These are phyloP conservation scores for Hemiprocne comata DNA, from an alignment of 2,113 vertebrate genomes.

Conservation along the genomic window DNA sequence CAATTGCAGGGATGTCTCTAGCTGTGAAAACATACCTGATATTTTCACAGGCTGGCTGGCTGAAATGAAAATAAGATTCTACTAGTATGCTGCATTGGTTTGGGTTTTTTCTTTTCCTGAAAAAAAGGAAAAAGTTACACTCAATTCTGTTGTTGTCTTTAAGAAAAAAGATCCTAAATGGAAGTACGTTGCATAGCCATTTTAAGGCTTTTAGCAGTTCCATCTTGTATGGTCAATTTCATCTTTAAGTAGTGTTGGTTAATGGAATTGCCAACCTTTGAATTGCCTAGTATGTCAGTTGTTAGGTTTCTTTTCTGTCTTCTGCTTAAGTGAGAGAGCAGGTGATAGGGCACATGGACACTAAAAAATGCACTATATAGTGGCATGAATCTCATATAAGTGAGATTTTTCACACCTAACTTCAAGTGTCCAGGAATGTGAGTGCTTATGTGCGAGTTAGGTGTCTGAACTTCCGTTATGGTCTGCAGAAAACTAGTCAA, in stretches of 20 bases:
- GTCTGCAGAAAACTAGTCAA: not conserved
- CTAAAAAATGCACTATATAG: not conserved
- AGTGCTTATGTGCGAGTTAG: not conserved
- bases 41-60: conserved; percentile 1
- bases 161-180: not conserved
- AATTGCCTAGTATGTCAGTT: not conserved
- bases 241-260: not conserved
- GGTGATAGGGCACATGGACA: not conserved
- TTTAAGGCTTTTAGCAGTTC: not conserved
- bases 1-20: conserved; percentile 32
- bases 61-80: conserved; percentile 1
- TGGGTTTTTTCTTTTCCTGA: not conserved
- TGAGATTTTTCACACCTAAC: not conserved
- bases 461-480: not conserved
- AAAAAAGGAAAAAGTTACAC: not conserved
- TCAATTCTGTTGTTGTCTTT: not conserved
- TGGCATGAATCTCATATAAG: not conserved
- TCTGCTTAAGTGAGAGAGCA: not conserved
- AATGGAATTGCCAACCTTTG: not conserved
- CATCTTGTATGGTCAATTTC: not conserved
- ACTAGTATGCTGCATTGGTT: not conserved
- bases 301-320: not conserved
- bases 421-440: accelerated
- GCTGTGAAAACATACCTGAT: conserved; percentile 41
- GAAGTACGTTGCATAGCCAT: not conserved